Evolutionary conservation across 1,140 invertebrate genomes (phyloP), one percentile per base, ranked within the genome.

Genomic region (Geopemphigus sp.): DNA sequence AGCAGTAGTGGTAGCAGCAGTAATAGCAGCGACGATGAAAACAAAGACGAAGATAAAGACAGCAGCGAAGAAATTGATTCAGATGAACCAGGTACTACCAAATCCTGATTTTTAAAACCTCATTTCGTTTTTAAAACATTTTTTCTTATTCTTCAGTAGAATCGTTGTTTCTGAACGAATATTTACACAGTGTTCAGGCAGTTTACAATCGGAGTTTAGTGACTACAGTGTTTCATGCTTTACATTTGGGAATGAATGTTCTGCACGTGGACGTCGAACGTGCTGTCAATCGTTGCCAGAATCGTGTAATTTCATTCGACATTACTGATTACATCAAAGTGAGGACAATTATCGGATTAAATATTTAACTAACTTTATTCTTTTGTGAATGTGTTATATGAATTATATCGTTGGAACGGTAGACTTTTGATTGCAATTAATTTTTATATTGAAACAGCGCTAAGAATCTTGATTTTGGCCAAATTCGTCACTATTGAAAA

Each of bases 241-340:
- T 93, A 57, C 89, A 91, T 82, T 84, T 88, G 15, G 89, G 89
- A 74, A 86, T 88, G 11, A 85, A 86, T 39, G 84, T 93, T 8
- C 88, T 90, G 82, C 86, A 86, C 24, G 85, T 87, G 57, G 92
- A 94, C 83, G 89, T 93, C 83, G 89, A 92, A 81, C 87, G 89
- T 24, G 91, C 91, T n/a, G 90, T 94, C 53, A 89, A 91, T 83
- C 89, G 92, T 82, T 93, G 92, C 84, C 89, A 92, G 81, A 91
- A 93, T 86, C 86, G 88, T 24, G 85, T 90, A 1, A 86, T 91
- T 50, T 91, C 93, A 84, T 90, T 92, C 80, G 90, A 93, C 83
- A 91, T 94, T 29, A 92, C 91, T 1, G 87, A 91, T 82, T 93
- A 91, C 84, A 84, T 91, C 5, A 86, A 87, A 83, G 87, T 88